These are phyloP conservation scores for Pithys albifrons DNA, from an alignment of 2,113 vertebrate genomes.

Conservation along the genomic window DNA sequence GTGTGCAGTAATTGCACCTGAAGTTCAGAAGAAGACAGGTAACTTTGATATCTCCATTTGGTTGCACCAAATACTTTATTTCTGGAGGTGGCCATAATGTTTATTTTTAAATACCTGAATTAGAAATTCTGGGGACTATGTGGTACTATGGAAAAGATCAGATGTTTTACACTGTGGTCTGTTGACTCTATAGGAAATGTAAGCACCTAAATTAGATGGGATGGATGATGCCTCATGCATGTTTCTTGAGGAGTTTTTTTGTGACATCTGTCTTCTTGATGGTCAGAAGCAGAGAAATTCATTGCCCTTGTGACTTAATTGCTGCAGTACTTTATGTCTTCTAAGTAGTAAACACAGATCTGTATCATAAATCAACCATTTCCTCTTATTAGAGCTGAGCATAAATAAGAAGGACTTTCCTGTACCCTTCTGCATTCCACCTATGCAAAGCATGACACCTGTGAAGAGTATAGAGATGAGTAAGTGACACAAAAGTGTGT, in stretches of 20 bases:
- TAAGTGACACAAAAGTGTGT: neutral
- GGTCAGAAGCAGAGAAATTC: neutral
- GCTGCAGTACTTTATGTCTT: neutral
- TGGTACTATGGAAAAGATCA: neutral
- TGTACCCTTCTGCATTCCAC: neutral
- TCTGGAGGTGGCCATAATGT: neutral
- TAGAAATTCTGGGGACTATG: neutral
- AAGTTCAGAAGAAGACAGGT: neutral
- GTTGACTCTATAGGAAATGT: neutral
- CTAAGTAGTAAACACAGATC: neutral
- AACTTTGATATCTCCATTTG: neutral
- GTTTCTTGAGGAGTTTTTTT: neutral
- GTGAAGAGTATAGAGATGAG: neutral
- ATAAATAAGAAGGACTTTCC: neutral
- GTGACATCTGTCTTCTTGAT: neutral
- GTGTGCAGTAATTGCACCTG: neutral
- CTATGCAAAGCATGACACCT: neutral
- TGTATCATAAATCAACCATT: neutral
- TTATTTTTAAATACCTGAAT: neutral
- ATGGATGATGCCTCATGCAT: neutral
- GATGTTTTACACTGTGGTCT: neutral
- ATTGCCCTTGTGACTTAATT: neutral
- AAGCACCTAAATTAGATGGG: neutral
- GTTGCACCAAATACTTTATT: neutral
- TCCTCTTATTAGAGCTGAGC: neutral